Conservation (phyloP, 2,797 vertebrate genomes). For the Syngnathus rostellatus region DNA sequence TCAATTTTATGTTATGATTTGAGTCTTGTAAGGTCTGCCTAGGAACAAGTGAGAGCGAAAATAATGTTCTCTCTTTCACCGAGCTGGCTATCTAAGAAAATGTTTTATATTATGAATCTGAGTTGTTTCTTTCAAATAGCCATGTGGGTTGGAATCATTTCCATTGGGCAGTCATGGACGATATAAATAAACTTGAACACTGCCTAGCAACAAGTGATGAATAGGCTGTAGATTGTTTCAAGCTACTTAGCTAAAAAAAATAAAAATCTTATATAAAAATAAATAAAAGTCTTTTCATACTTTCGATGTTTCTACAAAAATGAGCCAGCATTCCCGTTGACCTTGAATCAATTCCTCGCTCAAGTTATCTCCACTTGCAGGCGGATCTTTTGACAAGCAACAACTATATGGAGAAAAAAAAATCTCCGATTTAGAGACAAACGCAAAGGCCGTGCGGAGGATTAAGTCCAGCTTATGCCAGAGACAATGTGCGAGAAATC, state of each 20-base stretch:
- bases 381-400: slow-evolving; percentile 8
- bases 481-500: slow-evolving; percentile 41
- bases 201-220: not conserved
- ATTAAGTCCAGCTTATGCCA: slow-evolving; percentile 35
- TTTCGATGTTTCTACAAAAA: slow-evolving; percentile 18
- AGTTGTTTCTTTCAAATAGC: no score
- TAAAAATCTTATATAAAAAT: no score
- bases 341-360: slow-evolving; percentile 28
- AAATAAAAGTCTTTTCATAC: slow-evolving; percentile 20
- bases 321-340: slow-evolving; percentile 18
- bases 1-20: not conserved
- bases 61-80: not conserved
- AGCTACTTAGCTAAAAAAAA: no score
- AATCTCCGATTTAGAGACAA: slow-evolving; percentile 27
- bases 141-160: no score
- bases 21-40: not conserved
- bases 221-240: no score
- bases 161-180: not conserved
- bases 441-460: slow-evolving; percentile 24
- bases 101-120: no score
- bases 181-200: no score
- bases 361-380: not conserved
- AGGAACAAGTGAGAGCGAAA: not conserved
- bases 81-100: not conserved
- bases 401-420: slow-evolving; percentile 10